These are phyloP conservation scores for Zygothrica quintamaculata DNA, from an alignment of 2,888 invertebrate genomes.

Conservation along the genomic window DNA sequence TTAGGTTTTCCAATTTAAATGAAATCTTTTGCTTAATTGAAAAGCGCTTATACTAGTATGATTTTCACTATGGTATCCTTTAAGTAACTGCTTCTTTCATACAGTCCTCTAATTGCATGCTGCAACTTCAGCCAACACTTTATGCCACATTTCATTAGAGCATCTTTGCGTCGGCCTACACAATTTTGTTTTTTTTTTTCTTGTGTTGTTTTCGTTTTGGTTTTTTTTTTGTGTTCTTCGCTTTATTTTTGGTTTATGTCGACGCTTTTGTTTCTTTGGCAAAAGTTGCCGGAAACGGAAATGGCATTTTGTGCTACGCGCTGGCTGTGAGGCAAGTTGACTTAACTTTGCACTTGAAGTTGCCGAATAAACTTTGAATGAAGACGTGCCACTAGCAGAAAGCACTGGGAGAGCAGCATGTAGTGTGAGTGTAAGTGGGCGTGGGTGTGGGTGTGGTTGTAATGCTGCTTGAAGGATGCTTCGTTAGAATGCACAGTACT, in stretches of 20 bases:
- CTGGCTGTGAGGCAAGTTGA: slow-evolving; percentile 61
- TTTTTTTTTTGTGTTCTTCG: neutral
- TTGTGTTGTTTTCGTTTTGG: neutral
- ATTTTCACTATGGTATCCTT: too few relatives aligned
- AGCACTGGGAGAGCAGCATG: neutral
- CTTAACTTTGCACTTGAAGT: slow-evolving; percentile 78
- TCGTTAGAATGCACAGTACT: slow-evolving; percentile 62
- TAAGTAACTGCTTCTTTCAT: too few relatives aligned
- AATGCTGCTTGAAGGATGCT: slow-evolving; percentile 17
- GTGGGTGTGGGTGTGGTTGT: slow-evolving; percentile 11
- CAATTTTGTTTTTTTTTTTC: neutral
- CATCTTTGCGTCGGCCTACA: slow-evolving; percentile 2
- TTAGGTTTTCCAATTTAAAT: too few relatives aligned
- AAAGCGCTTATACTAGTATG: too few relatives aligned
- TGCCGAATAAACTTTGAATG: slow-evolving; percentile 74
- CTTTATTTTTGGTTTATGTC: slow-evolving; percentile 8
- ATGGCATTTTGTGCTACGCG: slow-evolving; percentile 72
- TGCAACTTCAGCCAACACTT: too few relatives aligned
- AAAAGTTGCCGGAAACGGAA: slow-evolving; percentile 77
- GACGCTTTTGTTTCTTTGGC: slow-evolving; percentile 57
- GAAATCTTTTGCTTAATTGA: too few relatives aligned
- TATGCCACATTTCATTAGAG: too few relatives aligned
- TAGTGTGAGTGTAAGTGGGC: neutral
- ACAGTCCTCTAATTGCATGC: too few relatives aligned
- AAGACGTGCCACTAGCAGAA: slow-evolving; percentile 44